Percentiles rank a stretch among this genome's conserved stretches.
phyloP scores from a whole-genome alignment of 1,140 invertebrate genomes.

The Bombus waltoni region DNA sequence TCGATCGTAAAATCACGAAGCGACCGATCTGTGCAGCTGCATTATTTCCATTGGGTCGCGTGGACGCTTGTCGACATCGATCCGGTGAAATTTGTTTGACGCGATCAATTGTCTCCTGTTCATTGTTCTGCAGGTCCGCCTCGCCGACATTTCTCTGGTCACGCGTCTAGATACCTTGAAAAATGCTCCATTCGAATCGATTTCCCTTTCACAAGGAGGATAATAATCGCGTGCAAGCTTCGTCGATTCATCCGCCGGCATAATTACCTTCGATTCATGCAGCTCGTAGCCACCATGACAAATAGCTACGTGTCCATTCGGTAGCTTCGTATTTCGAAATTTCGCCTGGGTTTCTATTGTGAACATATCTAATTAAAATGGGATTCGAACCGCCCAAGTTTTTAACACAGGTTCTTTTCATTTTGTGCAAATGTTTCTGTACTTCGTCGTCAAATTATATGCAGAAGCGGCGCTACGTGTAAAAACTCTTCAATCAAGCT shows the following conservation, averaged over 20 bases:
- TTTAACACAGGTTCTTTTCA: background rate
- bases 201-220: background rate
- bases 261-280: background rate
- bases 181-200: conserved; percentile 9
- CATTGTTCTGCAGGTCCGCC: background rate
- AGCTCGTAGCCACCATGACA: background rate
- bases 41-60: conserved; percentile 64
- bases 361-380: background rate
- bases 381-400: background rate
- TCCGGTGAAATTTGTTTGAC: conserved; percentile 23
- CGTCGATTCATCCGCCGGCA: background rate
- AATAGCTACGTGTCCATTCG: background rate
- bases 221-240: conserved; percentile 42
- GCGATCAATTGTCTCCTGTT: conserved; percentile 25
- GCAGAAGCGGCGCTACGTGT: background rate
- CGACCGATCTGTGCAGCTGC: conserved; percentile 58
- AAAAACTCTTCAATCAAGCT: background rate
- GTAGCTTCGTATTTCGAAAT: background rate
- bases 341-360: background rate
- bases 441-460: background rate
- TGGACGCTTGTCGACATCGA: conserved; percentile 26
- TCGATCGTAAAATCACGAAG: conserved; percentile 69
- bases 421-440: background rate
- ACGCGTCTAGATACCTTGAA: conserved; percentile 5
- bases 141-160: conserved; percentile 1